phyloP scores from a whole-genome alignment of 2,113 vertebrate species.

The Petromus typicus region DNA sequence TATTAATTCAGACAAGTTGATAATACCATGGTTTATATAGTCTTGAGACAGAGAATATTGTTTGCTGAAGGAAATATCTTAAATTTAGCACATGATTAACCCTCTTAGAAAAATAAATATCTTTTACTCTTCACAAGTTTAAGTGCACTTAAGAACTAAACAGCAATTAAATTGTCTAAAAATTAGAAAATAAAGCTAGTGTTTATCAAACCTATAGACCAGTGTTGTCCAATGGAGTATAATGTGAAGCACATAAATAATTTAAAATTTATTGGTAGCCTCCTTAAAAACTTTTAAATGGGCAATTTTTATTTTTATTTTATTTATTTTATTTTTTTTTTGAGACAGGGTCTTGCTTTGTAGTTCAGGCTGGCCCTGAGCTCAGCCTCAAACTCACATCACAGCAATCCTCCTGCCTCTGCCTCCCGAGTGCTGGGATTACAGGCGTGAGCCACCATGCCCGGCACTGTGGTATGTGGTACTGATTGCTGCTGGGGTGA shows the following conservation, averaged over 20 bases:
- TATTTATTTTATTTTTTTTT: too few relatives aligned
- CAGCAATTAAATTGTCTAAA: slow-evolving; percentile 10
- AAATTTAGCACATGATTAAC: slow-evolving; percentile 18
- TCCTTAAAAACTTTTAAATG: slow-evolving; percentile 17
- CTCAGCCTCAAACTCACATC: too few relatives aligned
- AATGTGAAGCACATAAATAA: not conserved
- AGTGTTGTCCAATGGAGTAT: not conserved
- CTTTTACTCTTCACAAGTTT: not conserved
- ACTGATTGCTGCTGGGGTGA: too few relatives aligned
- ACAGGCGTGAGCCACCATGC: too few relatives aligned
- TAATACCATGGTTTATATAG: not conserved
- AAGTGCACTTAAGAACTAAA: not conserved
- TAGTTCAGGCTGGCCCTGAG: too few relatives aligned
- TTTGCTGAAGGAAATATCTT: not conserved
- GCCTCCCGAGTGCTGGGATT: too few relatives aligned
- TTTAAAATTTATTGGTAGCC: not conserved
- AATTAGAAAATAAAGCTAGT: not conserved
- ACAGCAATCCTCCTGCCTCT: too few relatives aligned
- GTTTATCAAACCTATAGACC: not conserved
- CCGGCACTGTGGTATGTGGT: too few relatives aligned
- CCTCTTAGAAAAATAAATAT: not conserved
- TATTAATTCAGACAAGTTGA: not conserved
- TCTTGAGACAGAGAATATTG: not conserved
- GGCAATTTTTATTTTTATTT: too few relatives aligned
- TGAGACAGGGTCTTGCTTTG: too few relatives aligned